phyloP scores from a whole-genome alignment of 2,888 invertebrate genomes.

The Spodoptera littoralis region DNA sequence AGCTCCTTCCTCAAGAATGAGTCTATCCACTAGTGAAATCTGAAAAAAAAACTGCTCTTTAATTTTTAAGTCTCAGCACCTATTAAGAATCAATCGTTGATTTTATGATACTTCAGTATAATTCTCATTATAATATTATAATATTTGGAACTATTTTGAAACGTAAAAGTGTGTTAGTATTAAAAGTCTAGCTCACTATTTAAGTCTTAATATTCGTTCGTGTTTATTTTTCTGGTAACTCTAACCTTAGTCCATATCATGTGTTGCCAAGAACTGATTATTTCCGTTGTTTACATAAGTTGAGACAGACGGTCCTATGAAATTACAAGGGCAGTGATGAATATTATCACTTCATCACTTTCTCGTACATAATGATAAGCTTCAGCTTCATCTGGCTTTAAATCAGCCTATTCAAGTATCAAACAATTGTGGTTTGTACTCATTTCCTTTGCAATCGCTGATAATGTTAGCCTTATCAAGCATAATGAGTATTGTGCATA shows the following conservation, averaged over 20 bases:
- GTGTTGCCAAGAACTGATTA: conserved; percentile 21
- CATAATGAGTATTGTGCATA: conserved; percentile 3
- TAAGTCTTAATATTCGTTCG: conserved; percentile 13
- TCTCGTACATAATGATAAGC: conserved; percentile 32
- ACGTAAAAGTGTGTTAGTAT: no score
- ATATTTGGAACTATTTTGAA: no score
- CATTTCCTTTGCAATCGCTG: conserved; percentile 28
- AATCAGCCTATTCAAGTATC: conserved; percentile 20
- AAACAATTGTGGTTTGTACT: conserved; percentile 28
- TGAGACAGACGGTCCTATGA: conserved; percentile 22
- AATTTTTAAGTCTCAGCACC: no score
- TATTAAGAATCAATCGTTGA: no score
- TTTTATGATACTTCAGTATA: no score
- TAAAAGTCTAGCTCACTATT: not conserved
- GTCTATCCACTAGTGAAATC: no score
- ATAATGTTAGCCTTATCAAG: conserved; percentile 9
- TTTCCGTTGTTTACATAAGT: conserved; percentile 27
- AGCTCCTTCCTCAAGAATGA: no score
- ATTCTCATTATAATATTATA: no score
- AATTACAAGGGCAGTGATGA: conserved; percentile 35
- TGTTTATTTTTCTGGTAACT: conserved; percentile 1
- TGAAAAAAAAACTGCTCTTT: no score
- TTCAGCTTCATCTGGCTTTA: not conserved
- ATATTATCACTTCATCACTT: conserved; percentile 29
- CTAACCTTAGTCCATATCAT: conserved; percentile 5